Evolutionary conservation across 2,888 invertebrate species (phyloP), one percentile per base, ranked within the genome.

Genomic region (Dioctria linearis): DNA sequence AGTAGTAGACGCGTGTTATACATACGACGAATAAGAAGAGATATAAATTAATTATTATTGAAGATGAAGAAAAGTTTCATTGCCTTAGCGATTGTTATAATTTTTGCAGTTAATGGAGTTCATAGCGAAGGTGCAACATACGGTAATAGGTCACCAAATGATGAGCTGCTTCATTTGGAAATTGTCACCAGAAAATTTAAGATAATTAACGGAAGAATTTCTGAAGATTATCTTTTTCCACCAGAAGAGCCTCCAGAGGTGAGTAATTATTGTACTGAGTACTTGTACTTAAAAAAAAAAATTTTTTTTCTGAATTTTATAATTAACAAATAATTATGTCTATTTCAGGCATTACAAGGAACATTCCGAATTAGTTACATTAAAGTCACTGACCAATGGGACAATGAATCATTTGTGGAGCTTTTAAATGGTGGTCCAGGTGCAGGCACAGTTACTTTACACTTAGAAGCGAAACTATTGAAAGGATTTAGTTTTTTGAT

Each of bases 401-500:
- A 71, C 39, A 71, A 71, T 39, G 71, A 46, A 5, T 49, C 71
- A 8, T 51, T 11, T n/a, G 71, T 51, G 13, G 51, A 54, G 37
- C 54, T 71, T 9, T 25, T 51, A 39, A 71, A 54, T n/a, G 71
- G 71, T 54, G 71, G 71, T n/a, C 71, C 71, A 54, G 71, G 54
- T 4, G 6, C 13, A 8, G 54, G 40, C 8, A 37, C 6, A n/a
- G 9, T 54, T 54, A 2, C 25, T 13, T 51, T 71, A 37, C 71
- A 51, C n/a, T 6, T 71, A 2, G 40, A 71, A 37, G 51, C 71
- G 11, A 71, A 71, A 71, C 49, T 11, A 40, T 54, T 71, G 13
- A 71, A 71, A 71, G 71, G 71, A 25, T 71, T 54, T 54, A 71
- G 71, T 71, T 71, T 46, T 51, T 40, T 71, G 37, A 13, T 71